Base-by-base conservation (phyloP, 2,113 vertebrate genomes). In the Ibidorhyncha struthersii region DNA sequence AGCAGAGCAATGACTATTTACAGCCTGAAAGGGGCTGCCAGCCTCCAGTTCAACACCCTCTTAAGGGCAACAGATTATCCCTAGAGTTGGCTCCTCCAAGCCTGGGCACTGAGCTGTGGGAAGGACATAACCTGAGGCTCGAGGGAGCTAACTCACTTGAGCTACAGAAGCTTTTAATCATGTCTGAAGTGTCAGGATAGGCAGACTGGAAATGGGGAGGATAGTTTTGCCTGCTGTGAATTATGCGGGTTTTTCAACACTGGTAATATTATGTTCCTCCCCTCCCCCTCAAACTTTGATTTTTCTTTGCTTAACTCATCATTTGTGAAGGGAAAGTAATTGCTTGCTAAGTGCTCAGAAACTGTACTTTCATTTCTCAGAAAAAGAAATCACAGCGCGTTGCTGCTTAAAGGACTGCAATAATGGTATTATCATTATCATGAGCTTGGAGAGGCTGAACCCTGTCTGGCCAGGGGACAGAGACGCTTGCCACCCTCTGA, bases 51-150 rank as follows among this genome's bases (percentile, higher is more conserved):
- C 69, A 85, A 91, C 86, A 78, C 56, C 66, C 70, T 93, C 93
- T 96, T 96, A 95, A 94, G 91, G 74, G 62, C 81, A 93, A 91
- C 29, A 71, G 93, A 84, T 95, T 91, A 93, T 90, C 70, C 70
- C 70, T 52, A 61, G 40, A 43, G 16, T 6, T 95, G 82, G 66
- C 81, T 94, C 49, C 73, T 87, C 49, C 14, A 19, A 88, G 87
- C 52, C 65, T 87, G 74, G 70, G 66, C 73, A 69, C 52, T 79
- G 74, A 84, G 61, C 53, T 79, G 74, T 72, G 53, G 81, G 52
- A 94, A 95, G 61, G 52, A 43, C 17, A 61, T 56, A 96, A 90
- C 56, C 56, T 74, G 73, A 61, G 38, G 32, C 26, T 55, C 77
- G 56, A 89, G 9, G 16, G 40, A 94, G 36, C 34, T 65, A 87